phyloP scores from a whole-genome alignment of 2,113 vertebrate genomes.

The Pipra filicauda region DNA sequence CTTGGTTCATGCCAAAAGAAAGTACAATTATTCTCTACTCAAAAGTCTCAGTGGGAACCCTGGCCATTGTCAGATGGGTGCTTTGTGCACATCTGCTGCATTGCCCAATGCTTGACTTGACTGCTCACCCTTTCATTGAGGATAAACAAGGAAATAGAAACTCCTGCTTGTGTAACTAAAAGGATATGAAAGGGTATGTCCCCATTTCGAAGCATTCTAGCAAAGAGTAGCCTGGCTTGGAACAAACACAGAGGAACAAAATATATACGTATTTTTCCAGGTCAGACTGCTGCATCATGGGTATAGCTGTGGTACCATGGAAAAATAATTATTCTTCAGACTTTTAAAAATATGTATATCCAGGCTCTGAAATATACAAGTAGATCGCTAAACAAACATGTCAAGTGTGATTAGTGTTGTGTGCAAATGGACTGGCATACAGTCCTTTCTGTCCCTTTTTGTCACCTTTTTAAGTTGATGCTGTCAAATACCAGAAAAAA shows the following conservation, averaged over 20 bases:
- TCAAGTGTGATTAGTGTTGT: background rate
- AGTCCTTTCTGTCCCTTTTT: background rate
- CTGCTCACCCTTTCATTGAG: slow-evolving; percentile 67
- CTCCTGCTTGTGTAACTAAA: slow-evolving; percentile 65
- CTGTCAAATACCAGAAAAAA: background rate
- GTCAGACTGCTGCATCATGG: background rate
- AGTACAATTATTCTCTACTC: slow-evolving; percentile 61
- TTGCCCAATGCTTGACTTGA: slow-evolving; percentile 68
- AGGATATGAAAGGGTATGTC: slow-evolving; percentile 34
- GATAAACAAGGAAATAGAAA: slow-evolving; percentile 61
- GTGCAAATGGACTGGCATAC: background rate
- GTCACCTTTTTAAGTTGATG: background rate
- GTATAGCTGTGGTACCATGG: background rate
- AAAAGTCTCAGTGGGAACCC: slow-evolving; percentile 68
- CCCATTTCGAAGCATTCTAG: background rate
- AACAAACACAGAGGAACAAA: background rate
- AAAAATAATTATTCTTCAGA: background rate
- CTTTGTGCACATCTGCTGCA: slow-evolving; percentile 71
- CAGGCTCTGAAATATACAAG: background rate
- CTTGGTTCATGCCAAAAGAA: slow-evolving; percentile 54
- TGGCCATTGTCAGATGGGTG: slow-evolving; percentile 67
- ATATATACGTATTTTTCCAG: background rate
- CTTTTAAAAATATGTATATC: background rate
- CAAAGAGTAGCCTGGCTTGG: background rate
- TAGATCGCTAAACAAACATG: background rate